Percentiles rank a stretch among this genome's conserved stretches.
These are phyloP conservation scores for Carassius gibelio DNA, from an alignment of 2,113 vertebrate genomes.

Conservation along the genomic window DNA sequence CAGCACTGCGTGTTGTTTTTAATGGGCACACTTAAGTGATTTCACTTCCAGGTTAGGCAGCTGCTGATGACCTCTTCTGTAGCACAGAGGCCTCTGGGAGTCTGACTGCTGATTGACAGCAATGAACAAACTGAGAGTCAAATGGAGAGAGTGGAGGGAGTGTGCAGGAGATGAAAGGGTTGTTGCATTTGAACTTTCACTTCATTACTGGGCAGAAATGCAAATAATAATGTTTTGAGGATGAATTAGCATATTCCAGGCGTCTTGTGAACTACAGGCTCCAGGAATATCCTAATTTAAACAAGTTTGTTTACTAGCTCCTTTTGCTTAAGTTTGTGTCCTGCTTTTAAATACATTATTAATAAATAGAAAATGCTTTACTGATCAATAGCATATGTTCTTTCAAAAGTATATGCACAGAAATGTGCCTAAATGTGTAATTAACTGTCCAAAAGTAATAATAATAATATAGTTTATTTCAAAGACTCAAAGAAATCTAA, in stretches of 20 bases:
- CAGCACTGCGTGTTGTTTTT: slow-evolving; percentile 31
- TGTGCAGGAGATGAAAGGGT: not conserved
- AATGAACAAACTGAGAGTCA: slow-evolving; percentile 25
- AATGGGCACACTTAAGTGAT: slow-evolving; percentile 19
- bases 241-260: not conserved
- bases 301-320: not conserved
- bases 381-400: not conserved
- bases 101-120: slow-evolving; percentile 26
- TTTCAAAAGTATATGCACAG: not conserved
- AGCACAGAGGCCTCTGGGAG: slow-evolving; percentile 23
- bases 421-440: not conserved
- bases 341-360: not conserved
- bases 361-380: not conserved
- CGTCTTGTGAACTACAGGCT: not conserved
- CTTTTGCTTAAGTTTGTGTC: not conserved
- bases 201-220: not conserved
- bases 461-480: not conserved
- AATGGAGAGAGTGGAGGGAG: not conserved
- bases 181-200: not conserved
- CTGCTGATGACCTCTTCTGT: slow-evolving; percentile 19
- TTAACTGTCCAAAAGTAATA: not conserved
- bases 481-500: not conserved
- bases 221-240: slow-evolving; percentile 8
- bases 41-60: slow-evolving; percentile 39
- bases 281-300: not conserved